phyloP scores from a whole-genome alignment of 1,140 invertebrate genomes.

The Adelges cooleyi region DNA sequence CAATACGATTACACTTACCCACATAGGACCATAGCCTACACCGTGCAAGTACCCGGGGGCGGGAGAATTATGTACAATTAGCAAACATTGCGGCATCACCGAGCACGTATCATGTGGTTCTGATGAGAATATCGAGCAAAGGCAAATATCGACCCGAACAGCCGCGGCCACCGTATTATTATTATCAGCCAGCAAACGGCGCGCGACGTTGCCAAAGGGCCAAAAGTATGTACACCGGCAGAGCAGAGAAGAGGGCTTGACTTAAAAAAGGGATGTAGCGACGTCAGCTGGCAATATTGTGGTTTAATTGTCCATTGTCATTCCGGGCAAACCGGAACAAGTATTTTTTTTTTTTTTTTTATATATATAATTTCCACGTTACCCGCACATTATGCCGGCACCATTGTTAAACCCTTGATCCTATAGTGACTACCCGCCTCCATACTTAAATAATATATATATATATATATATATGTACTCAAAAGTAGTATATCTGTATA shows the following conservation, averaged over 20 bases:
- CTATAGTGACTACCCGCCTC: too few relatives aligned
- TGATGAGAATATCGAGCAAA: constrained; percentile 18
- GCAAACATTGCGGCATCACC: background rate
- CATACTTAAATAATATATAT: too few relatives aligned
- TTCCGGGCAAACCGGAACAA: too few relatives aligned
- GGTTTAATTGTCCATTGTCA: constrained; percentile 14
- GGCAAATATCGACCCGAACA: constrained; percentile 18
- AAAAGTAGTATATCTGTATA: too few relatives aligned
- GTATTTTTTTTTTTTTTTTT: background rate
- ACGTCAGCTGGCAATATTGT: constrained; percentile 11
- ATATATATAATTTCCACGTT: too few relatives aligned
- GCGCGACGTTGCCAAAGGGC: constrained; percentile 15
- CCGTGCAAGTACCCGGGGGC: too few relatives aligned
- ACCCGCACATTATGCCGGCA: too few relatives aligned
- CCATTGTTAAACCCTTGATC: too few relatives aligned
- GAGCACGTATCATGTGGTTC: background rate
- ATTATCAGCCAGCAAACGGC: background rate
- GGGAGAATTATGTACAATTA: background rate
- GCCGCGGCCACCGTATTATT: too few relatives aligned
- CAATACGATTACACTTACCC: too few relatives aligned
- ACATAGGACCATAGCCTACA: too few relatives aligned
- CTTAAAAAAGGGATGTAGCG: background rate
- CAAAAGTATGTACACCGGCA: background rate
- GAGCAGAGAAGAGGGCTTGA: background rate
- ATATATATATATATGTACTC: too few relatives aligned